Evolutionary conservation across 2,797 vertebrate species (phyloP), one percentile per base, ranked within the genome.

Genomic region (Oophaga sylvatica): DNA sequence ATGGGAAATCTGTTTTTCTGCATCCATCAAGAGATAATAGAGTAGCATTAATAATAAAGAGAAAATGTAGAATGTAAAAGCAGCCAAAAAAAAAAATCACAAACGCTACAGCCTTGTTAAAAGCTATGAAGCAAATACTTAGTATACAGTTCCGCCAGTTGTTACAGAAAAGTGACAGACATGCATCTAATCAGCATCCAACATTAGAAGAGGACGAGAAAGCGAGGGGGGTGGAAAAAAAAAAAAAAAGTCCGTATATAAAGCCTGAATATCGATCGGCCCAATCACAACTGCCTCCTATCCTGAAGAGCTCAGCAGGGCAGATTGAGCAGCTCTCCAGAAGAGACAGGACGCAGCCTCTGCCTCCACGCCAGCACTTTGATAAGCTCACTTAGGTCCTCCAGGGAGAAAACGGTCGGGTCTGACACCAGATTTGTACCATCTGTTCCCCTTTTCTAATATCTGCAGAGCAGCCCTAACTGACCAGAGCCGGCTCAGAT

Each of bases 381-480:
- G 84, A 89, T 86, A 86, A 73, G 87, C 83, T 88, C 87, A 88
- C 77, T 84, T 80, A 75, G 73, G 84, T 82, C 63, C 88, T 89
- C 87, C 80, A 89, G 88, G 84, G 88, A 89, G 84, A 89, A 86
- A 89, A 82, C 84, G 84, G 88, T 82, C 84, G 86, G 84, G 84
- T 86, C 79, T 86, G 88, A 89, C 88, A 89, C 88, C 84, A 89
- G 88, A 86, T 89, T 89, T 89, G 63, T 80, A 89, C 88, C 88
- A 89, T 89, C 88, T 89, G 88, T 89, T 86, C 81, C 35, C 70
- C 19, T 79, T 83, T 89, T 78, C 63, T 60, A 67, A 60, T 70
- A 63, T 82, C 79, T 78, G 71, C 82, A 76, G 80, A 89, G 81
- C 83, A 78, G 70, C 62, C 80, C 63, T 78, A 75, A 81, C 80